Base-by-base conservation (phyloP, 2,888 invertebrate species). In the Parelbella ahira region DNA sequence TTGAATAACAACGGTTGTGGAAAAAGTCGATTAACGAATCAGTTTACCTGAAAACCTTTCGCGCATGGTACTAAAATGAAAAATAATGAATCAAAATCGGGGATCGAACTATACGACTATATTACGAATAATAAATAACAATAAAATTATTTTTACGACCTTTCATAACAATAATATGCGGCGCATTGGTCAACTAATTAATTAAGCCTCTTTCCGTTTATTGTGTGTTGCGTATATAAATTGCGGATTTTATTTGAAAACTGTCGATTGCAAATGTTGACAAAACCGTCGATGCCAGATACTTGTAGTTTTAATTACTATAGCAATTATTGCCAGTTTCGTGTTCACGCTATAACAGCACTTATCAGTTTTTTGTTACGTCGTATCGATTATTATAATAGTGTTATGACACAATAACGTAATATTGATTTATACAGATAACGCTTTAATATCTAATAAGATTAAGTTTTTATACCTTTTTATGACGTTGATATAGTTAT, bases 181-280 rank as follows among this genome's bases (percentile, higher is more conserved):
- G 33, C 28, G 20, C 41, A 34, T 41, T 33, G 25, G n/a, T n/a
- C n/a, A n/a, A n/a, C n/a, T n/a, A n/a, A n/a, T n/a, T 34, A 41
- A 41, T 41, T 27, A 41, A 20, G 13, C 20, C 11, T 15, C 13
- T 33, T 41, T 15, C 33, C 27, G 33, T 27, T 37, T 33, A 33
- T 32, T 19, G 11, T 18, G 15, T 4, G n/a, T 19, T 18, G n/a
- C n/a, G n/a, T n/a, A n/a, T n/a, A n/a, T n/a, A n/a, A 15, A 32
- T 25, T 39, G 32, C 24, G 24, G 11, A 9, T 37, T 30, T 30
- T 23, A 32, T 32, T 39, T 12, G 24, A 11, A 18, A 25, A 9
- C 11, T 11, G 7, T 30, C 29, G 13, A 29, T 36, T 37, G 9
- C 23, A 28, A 23, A 13, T 20, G 2, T 20, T 12, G 28, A 11